Base-by-base conservation (phyloP, 2,888 invertebrate species). In the Agrenia bidenticulata region DNA sequence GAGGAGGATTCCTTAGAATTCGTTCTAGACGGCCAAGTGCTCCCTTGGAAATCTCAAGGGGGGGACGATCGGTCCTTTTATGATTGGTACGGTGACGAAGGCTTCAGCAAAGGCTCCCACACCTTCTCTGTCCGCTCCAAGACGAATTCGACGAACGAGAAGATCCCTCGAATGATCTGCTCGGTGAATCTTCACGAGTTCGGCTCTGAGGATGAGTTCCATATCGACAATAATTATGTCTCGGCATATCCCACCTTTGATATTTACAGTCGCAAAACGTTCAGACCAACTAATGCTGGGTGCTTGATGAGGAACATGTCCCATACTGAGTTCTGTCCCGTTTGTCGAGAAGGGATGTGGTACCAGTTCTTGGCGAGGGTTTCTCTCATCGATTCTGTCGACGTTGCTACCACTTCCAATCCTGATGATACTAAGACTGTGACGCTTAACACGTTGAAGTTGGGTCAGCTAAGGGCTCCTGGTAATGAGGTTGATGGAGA, bases 271-370 rank as follows among this genome's bases (percentile, higher is more conserved):
- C 13, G 37, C 2, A 71, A 70, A 39, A 61, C 61, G 1, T 70
- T 45, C 54, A 66, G 75, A 19, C 75, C 75, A n/a, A 73, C 75
- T 0, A 75, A 73, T 50, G 75, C 62, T 13, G 70, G 70, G 42
- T 67, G 72, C 37, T 61, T 75, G 7, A 73, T 75, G 73, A 63
- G 75, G 11, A 73, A 73, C 39, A 75, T 75, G 71, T 65, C 72
- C 1, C 64, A 67, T 27, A 49, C 59, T 4, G 21, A 60, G 17
- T 69, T 75, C n/a, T 75, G 75, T 50, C 56, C 66, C 4, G 67
- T 73, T 9, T 75, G 75, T 59, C 61, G 67, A 32, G 75, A 75
- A 58, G 71, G 73, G 4, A 75, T 75, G 61, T 75, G 75, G 75
- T 55, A 64, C 21, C 59, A 75, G 57, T 73, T 75, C 49, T 45